A percentile compares a stretch with the other conserved stretches of the same genome.
Conservation (phyloP, 2,113 vertebrate genomes). For the Lophura nycthemera region DNA sequence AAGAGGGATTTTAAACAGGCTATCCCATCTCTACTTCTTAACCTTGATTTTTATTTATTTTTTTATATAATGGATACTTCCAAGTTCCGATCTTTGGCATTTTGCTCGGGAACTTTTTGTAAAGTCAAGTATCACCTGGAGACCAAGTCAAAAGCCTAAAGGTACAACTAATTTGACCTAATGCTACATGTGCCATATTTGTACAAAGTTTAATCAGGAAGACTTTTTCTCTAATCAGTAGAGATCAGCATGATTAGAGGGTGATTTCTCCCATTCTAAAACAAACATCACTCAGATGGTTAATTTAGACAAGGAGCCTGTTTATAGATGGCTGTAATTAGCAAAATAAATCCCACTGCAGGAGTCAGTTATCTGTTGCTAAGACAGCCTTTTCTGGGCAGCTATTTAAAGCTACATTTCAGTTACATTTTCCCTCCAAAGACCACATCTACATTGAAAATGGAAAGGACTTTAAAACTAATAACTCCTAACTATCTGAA, state of each 20-base stretch:
- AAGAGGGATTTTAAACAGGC: background rate
- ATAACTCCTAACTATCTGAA: background rate
- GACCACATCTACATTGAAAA: background rate
- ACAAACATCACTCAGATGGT: background rate
- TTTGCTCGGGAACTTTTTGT: background rate
- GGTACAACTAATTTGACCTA: background rate
- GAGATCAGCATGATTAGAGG: slow-evolving; percentile 8
- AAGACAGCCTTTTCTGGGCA: background rate
- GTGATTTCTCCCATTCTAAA: background rate
- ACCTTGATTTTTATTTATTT: background rate
- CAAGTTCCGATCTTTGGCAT: background rate
- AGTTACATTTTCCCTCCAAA: background rate
- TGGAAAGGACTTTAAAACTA: background rate
- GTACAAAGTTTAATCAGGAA: background rate
- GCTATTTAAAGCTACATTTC: background rate
- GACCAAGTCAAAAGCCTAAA: background rate
- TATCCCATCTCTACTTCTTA: background rate
- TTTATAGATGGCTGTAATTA: slow-evolving; percentile 33
- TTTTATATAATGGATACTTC: background rate
- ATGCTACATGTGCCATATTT: background rate
- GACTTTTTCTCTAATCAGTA: slow-evolving; percentile 7
- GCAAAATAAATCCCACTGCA: background rate
- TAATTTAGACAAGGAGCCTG: slow-evolving; percentile 24
- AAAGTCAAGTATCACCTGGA: background rate
- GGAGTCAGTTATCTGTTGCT: background rate